Evolutionary conservation across 2,113 vertebrate genomes (phyloP).

Genomic region (Strix aluco): DNA sequence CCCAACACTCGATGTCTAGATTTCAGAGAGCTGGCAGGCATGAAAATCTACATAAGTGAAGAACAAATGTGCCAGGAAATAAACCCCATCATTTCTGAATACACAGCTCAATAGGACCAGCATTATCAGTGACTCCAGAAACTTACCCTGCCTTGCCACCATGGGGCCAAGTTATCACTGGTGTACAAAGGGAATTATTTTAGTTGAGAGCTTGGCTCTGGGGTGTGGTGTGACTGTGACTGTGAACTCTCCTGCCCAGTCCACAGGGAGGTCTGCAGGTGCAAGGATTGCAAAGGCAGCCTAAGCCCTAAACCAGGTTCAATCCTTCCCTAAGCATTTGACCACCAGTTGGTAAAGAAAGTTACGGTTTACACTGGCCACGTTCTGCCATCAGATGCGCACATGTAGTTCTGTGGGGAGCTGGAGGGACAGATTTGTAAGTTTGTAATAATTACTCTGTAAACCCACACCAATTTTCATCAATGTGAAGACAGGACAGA

Average conservation of each 20-base stretch:
- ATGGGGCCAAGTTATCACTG: background rate
- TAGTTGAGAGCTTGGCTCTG: background rate
- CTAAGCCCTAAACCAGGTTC: background rate
- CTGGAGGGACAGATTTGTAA: background rate
- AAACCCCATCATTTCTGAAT: background rate
- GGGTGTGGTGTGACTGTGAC: background rate
- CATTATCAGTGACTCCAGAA: background rate
- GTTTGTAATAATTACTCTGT: background rate
- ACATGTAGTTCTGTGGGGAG: background rate
- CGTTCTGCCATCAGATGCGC: background rate
- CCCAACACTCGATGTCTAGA: background rate
- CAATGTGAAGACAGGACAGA: background rate
- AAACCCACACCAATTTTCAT: background rate
- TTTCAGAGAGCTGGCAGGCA: slow-evolving; percentile 20
- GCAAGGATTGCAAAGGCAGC: background rate
- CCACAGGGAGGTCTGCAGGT: background rate
- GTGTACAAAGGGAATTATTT: background rate
- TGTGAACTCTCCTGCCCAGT: background rate
- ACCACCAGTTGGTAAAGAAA: background rate
- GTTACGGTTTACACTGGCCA: background rate
- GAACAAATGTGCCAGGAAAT: background rate
- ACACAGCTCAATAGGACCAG: background rate
- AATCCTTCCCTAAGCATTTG: background rate
- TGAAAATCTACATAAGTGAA: background rate
- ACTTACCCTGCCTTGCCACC: background rate